Base-by-base conservation (phyloP, 2,888 invertebrate species). In the Athalia cordata region DNA sequence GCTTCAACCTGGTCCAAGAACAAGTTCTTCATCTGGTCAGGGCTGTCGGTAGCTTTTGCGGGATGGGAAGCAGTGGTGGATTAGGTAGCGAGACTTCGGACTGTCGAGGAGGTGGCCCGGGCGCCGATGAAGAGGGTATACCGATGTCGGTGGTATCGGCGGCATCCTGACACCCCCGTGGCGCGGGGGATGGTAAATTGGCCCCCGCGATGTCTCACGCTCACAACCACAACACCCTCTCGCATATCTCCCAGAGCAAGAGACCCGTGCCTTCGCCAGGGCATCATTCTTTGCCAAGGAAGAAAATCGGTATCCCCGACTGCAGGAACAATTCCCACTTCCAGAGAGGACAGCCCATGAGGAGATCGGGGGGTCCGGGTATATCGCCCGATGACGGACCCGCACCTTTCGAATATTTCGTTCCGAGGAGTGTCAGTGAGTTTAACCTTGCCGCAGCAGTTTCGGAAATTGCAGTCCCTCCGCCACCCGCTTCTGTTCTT, bases 1-100 rank as follows among this genome's bases (percentile, higher is more conserved):
- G 96, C 90, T 96, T 96, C 91, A 96, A 95, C 89, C 91, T 96
- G 79, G 95, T 96, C 76, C 96, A 96, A 89, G 96, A 96, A 85
- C 96, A 96, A 89, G 93, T 95, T 79, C 90, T 92, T 78, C 91
- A 91, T 81, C 90, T 93, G 82, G 91, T 93, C 79, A 89, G 92
- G 80, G 91, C 91, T 81, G 91, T 93, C 81, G 92, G 92, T 81
- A 89, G 89, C 85, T 87, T 88, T 81, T 88, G 89, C 84, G 88
- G 90, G 84, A 86, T 87, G 86, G 70, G 70, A 9, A 49, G 76
- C n/a, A 43, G 13, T 76, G 82, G 81, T 78, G 59, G 49, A 5
- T 61, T 62, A 49, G 78, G 72, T 11, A 64, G 55, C 43, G 66
- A 62, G 13, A 1, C 72, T 0, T 64, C 78, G 43, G 88, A 80